Conservation (phyloP, 2,797 vertebrate genomes). For the Acanthurus lineatus region DNA sequence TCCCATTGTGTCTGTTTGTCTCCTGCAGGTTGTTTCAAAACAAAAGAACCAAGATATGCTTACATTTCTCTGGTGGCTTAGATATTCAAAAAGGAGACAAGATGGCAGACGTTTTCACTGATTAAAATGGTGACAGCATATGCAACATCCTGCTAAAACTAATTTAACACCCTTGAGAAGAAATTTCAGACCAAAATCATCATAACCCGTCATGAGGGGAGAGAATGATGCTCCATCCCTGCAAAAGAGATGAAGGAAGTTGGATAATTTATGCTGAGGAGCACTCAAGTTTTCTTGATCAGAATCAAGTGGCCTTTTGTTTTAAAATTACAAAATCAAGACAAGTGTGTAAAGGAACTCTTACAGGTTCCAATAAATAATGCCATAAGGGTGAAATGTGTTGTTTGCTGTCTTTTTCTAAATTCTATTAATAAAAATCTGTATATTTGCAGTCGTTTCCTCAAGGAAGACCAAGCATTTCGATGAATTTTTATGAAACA, state of each 20-base stretch:
- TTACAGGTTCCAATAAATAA: background rate
- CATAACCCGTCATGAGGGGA: background rate
- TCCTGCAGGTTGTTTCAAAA: background rate
- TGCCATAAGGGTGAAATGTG: background rate
- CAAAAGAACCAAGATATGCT: background rate
- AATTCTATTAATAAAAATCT: background rate
- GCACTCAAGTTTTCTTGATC: background rate
- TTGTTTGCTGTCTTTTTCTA: background rate
- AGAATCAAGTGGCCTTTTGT: background rate
- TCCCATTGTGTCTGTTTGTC: background rate
- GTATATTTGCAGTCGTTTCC: background rate
- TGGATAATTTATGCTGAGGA: background rate
- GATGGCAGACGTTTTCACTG: background rate
- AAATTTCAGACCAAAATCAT: background rate
- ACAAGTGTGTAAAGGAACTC: background rate
- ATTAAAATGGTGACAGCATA: background rate
- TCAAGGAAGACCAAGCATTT: background rate
- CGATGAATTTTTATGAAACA: background rate
- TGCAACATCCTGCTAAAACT: background rate
- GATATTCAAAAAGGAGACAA: background rate
- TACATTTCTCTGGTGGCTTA: background rate
- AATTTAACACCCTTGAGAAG: background rate
- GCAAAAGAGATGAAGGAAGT: background rate
- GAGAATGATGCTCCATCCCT: background rate
- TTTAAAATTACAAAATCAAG: slow-evolving; percentile 1